Evolutionary conservation across 2,888 invertebrate genomes (phyloP), one percentile per base, ranked within the genome.

Genomic region (Flexamia atlantica): DNA sequence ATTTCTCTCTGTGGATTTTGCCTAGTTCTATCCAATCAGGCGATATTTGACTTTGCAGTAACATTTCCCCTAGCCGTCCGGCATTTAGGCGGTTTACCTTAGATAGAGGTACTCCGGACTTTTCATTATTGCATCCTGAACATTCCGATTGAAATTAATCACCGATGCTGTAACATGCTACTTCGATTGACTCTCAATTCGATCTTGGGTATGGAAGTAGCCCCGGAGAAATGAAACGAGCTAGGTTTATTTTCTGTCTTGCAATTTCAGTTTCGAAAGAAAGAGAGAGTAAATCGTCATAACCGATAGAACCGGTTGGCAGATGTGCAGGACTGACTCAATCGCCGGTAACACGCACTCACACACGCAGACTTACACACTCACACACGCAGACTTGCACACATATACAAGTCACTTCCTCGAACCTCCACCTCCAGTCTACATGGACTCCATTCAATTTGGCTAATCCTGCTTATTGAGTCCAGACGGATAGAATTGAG

Each of bases 401-500:
- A 40, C 5, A 5, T 12, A 40, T 12, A 40, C 40, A 40, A 12
- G 46, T 9, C 14, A 60, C 25, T 14, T 60, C 25, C 28, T 60
- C 25, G 20, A 23, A 20, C 23, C 20, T 28, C 60, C 60, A 9
- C 20, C 60, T 60, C 68, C 30, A 30, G 9, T 32, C 30, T 5
- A 68, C 14, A 17, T 25, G 14, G 60, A 23, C 60, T 60, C 28
- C 68, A 68, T 68, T 68, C 68, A 68, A 68, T 68, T 68, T 68
- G 68, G 68, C 30, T 68, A 68, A 68, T 68, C 68, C 32, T 32
- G 68, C 68, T 68, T 60, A 60, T 60, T 68, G 5, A 57, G 57
- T 57, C 57, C 57, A 57, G 57, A 57, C 57, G 57, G 68, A 28
- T 68, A 17, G 32, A 30, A 68, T 68, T 68, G 68, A 68, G 57